Evolutionary conservation across 2,113 vertebrate species (phyloP).

Genomic region (Leptodactylus fuscus): DNA sequence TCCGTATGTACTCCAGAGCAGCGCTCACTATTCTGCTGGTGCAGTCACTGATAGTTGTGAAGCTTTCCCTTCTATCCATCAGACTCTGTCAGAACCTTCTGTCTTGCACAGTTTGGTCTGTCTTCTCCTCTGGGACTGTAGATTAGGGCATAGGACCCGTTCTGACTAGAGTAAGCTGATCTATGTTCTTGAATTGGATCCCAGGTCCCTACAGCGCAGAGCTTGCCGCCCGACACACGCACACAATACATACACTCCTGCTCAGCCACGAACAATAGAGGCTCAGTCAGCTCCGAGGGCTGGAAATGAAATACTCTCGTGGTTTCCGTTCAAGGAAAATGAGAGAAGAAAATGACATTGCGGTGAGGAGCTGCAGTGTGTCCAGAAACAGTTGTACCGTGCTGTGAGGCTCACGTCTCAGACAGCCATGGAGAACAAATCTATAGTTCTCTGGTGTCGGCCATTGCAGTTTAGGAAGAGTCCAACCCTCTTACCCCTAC

Average conservation of each 20-base stretch:
- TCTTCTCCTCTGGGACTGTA: neutral
- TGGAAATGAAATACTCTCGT: constrained; percentile 26
- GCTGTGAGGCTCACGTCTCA: neutral
- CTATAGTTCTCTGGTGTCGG: neutral
- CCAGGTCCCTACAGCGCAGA: neutral
- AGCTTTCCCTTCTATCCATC: too few species aligned
- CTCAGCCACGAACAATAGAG: constrained; percentile 19
- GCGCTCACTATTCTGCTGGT: neutral
- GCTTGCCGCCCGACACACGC: neutral
- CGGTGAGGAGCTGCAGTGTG: neutral
- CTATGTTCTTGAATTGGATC: neutral
- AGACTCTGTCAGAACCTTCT: too few species aligned
- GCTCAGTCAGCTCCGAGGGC: constrained; percentile 22
- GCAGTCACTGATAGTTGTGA: neutral
- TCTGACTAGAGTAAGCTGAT: neutral
- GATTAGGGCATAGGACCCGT: neutral
- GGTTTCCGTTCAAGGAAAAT: constrained; percentile 43
- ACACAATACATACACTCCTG: constrained; percentile 16
- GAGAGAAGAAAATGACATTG: constrained; percentile 43
- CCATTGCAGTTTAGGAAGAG: neutral
- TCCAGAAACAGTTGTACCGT: neutral
- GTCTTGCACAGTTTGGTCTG: neutral
- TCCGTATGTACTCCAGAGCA: neutral
- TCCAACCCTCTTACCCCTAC: too few species aligned
- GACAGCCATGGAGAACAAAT: too few species aligned